phyloP scores from a whole-genome alignment of 2,888 invertebrate species.

The Allacma fusca region DNA sequence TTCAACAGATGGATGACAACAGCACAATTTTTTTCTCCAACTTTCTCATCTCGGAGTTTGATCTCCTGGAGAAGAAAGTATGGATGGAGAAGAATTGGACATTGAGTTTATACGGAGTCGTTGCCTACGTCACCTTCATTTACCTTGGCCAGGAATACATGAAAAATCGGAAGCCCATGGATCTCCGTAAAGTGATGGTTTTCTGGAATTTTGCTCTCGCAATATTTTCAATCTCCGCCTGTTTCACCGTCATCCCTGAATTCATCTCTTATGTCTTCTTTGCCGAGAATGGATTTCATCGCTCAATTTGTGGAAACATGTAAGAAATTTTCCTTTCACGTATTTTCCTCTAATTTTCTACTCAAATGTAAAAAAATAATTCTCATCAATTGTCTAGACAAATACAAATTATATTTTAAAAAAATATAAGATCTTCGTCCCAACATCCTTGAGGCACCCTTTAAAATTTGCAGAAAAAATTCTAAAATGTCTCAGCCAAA shows the following conservation, averaged over 20 bases:
- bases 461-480: no score
- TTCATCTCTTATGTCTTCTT: constrained; percentile 81
- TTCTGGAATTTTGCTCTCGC: constrained; percentile 94
- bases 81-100: constrained; percentile 99
- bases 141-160: constrained; percentile 94
- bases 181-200: constrained; percentile 83
- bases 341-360: no score
- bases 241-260: constrained; percentile 88
- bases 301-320: constrained; percentile 95
- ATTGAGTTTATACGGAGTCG: constrained; percentile 86
- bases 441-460: no score
- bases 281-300: constrained; percentile 87
- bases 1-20: constrained; percentile 49
- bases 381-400: no score
- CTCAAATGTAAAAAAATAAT: no score
- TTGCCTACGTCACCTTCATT: constrained; percentile 90
- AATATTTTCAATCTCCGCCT: constrained; percentile 91
- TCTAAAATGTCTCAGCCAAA: no score
- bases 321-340: no score
- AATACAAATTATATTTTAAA: no score
- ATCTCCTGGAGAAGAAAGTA: constrained; percentile 83
- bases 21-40: constrained; percentile 26
- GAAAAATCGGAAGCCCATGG: constrained; percentile 89
- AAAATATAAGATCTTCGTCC: no score
- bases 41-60: constrained; percentile 72